These are phyloP conservation scores for Lanius ludovicianus DNA, from an alignment of 2,113 vertebrate genomes.

Conservation along the genomic window DNA sequence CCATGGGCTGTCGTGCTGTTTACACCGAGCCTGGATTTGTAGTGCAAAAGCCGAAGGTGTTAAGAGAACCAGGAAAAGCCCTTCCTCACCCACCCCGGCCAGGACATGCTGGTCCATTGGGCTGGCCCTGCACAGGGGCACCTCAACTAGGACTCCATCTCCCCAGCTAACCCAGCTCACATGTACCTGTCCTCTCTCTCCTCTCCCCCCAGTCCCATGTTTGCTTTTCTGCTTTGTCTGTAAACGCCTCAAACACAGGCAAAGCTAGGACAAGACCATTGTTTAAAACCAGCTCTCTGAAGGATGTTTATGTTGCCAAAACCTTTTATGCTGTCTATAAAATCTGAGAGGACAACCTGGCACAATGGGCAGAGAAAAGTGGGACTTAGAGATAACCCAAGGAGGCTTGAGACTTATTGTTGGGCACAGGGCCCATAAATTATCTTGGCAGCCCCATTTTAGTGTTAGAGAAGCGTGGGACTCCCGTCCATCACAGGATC, in stretches of 20 bases:
- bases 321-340: neutral
- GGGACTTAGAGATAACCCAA: neutral
- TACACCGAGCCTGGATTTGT: neutral
- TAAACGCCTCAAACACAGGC: neutral
- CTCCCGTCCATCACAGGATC: neutral
- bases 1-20: neutral
- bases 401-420: neutral
- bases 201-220: neutral
- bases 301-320: neutral
- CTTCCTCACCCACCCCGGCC: rapidly evolving
- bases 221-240: neutral
- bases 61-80: neutral
- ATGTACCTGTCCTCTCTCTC: neutral
- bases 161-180: no score
- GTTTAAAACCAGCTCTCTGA: neutral
- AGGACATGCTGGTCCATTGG: rapidly evolving
- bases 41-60: neutral
- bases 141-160: rapidly evolving
- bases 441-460: neutral
- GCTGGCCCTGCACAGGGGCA: rapidly evolving
- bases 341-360: neutral
- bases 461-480: neutral
- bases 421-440: neutral
- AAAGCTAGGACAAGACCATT: neutral
- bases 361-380: neutral